phyloP scores from a whole-genome alignment of 2,113 vertebrate genomes.

The Microcebus jonahi region DNA sequence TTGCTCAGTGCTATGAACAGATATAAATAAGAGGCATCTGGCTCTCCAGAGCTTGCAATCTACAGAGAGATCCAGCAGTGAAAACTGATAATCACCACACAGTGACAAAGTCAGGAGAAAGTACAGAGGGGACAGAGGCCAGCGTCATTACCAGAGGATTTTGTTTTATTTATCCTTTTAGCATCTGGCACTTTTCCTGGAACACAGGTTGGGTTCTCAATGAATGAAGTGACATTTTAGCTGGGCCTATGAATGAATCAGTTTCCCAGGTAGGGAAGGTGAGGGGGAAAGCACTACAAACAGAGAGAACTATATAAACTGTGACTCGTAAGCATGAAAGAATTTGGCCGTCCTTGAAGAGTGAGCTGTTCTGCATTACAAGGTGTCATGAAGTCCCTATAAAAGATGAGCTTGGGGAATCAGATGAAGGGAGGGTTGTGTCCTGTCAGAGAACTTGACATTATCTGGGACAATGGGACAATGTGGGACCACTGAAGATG shows the following conservation, averaged over 20 bases:
- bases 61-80: conserved; percentile 12
- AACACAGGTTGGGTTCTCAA: neutral
- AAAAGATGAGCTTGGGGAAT: neutral
- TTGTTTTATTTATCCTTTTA: neutral
- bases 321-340: neutral
- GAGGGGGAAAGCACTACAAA: neutral
- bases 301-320: neutral
- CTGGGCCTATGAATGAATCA: neutral
- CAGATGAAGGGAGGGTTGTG: neutral
- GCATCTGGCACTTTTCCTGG: neutral
- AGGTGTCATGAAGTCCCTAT: neutral
- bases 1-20: neutral
- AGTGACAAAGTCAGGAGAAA: conserved; percentile 22
- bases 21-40: neutral
- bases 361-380: neutral
- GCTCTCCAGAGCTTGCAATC: neutral
- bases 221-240: neutral
- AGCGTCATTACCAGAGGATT: neutral
- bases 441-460: neutral
- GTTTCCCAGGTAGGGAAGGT: neutral
- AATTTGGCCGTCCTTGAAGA: neutral
- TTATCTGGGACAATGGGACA: neutral
- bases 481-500: neutral
- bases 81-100: neutral
- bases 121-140: neutral